Percentiles rank a stretch among this genome's conserved stretches.
Conservation (phyloP, 2,797 vertebrate species). For the Taeniopygia guttata region DNA sequence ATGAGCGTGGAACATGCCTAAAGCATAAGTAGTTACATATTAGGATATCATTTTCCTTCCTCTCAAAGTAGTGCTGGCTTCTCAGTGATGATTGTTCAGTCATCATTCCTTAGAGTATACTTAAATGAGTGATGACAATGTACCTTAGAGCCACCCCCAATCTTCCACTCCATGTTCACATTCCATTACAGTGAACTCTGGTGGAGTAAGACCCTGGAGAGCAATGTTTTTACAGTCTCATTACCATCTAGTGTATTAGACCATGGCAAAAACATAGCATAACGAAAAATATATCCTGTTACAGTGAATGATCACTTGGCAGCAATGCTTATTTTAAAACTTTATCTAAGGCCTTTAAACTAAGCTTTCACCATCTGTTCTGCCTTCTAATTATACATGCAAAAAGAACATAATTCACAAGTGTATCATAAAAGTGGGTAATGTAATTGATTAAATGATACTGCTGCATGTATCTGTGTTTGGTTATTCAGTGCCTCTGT, state of each 20-base stretch:
- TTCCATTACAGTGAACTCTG: background rate
- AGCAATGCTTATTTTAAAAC: constrained; percentile 69
- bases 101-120: background rate
- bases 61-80: background rate
- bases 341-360: constrained; percentile 65
- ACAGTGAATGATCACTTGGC: constrained; percentile 68
- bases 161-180: background rate
- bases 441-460: constrained; percentile 59
- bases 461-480: background rate
- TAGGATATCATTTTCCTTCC: background rate
- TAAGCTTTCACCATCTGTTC: constrained; percentile 75
- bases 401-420: constrained; percentile 70
- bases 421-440: constrained; percentile 64
- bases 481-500: constrained; percentile 32
- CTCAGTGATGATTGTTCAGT: background rate
- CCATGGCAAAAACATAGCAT: constrained; percentile 16
- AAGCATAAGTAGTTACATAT: background rate
- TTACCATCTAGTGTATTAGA: constrained; percentile 39
- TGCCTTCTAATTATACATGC: constrained; percentile 69
- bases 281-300: background rate
- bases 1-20: background rate
- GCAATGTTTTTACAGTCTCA: constrained; percentile 34
- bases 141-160: background rate
- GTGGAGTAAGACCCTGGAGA: background rate
- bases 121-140: background rate